Percentiles rank a stretch among this genome's conserved stretches.
Evolutionary conservation across 2,888 invertebrate species (phyloP).

Genomic region (Microctonus aethiopoides): DNA sequence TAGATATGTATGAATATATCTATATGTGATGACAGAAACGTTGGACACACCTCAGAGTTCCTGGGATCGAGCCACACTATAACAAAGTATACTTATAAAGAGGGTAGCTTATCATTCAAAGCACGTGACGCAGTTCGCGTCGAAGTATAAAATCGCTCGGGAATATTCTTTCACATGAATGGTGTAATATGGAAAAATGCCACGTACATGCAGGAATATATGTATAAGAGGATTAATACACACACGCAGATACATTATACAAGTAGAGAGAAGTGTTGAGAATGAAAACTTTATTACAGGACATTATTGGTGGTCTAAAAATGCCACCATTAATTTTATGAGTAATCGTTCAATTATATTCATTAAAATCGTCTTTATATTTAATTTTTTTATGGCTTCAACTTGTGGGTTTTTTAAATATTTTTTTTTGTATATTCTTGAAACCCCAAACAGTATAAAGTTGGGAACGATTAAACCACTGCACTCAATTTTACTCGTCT

Average conservation of each 20-base stretch:
- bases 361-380: neutral
- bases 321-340: neutral
- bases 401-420: neutral
- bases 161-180: slow-evolving; percentile 32
- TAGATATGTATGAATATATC: no score
- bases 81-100: slow-evolving; percentile 36
- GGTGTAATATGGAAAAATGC: neutral
- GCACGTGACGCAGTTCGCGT: slow-evolving; percentile 41
- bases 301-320: neutral
- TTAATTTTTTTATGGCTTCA: neutral
- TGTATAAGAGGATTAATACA: neutral
- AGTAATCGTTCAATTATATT: neutral
- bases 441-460: neutral
- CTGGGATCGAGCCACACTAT: slow-evolving; percentile 30
- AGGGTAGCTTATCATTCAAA: slow-evolving; percentile 42
- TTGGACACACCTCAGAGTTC: slow-evolving; percentile 40
- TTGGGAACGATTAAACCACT: neutral
- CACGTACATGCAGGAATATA: neutral
- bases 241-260: neutral
- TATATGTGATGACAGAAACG: neutral
- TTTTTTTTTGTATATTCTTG: neutral
- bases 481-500: neutral
- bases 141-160: slow-evolving; percentile 36
- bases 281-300: no score
- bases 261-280: neutral